These are phyloP conservation scores for Linurgus olivaceus DNA, from an alignment of 2,797 vertebrate genomes.

Conservation along the genomic window DNA sequence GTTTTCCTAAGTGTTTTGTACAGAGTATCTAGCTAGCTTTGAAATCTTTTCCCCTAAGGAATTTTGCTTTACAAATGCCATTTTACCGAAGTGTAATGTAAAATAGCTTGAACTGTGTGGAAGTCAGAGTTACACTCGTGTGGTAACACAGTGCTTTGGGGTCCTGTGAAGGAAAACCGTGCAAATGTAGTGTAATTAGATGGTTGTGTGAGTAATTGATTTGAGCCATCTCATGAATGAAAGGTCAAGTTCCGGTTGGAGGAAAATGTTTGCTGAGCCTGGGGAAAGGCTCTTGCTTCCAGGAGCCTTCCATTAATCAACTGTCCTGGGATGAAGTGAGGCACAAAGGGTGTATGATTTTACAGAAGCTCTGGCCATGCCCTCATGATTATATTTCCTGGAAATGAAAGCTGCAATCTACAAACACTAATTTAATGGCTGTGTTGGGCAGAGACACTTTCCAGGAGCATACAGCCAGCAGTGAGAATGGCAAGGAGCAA, in stretches of 20 bases:
- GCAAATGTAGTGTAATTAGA: neutral
- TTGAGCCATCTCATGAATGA: neutral
- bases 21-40: neutral
- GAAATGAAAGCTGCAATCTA: neutral
- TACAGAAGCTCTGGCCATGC: neutral
- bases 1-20: neutral
- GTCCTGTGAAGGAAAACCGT: neutral
- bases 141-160: neutral
- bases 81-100: neutral
- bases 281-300: conserved; percentile 74
- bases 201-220: neutral
- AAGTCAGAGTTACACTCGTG: neutral
- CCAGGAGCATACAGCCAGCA: neutral
- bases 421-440: neutral
- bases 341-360: accelerated
- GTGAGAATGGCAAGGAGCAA: neutral
- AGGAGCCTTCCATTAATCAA: conserved; percentile 71
- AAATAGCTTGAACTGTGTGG: neutral
- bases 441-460: neutral
- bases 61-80: neutral
- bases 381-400: neutral
- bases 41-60: neutral
- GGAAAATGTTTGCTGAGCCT: conserved; percentile 79
- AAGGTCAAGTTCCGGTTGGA: conserved; percentile 73
- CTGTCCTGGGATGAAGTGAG: neutral